Conservation (phyloP, 2,113 vertebrate genomes). For the Xiphophorus maculatus region DNA sequence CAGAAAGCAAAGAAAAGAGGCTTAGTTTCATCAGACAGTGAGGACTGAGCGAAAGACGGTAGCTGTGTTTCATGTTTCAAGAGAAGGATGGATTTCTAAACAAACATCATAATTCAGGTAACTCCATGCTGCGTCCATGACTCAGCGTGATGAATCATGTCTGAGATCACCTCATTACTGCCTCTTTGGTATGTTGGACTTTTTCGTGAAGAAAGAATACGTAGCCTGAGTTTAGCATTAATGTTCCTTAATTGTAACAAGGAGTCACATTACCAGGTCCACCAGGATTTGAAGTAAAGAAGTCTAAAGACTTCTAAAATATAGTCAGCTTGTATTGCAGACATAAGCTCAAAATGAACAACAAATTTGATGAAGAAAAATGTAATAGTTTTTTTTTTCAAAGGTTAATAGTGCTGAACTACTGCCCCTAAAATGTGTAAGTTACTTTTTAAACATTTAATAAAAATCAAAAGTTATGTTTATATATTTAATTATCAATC, state of each 20-base stretch:
- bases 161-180: constrained; percentile 60
- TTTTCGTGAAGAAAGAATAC: constrained; percentile 41
- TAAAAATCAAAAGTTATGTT: neutral
- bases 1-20: constrained; percentile 72
- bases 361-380: neutral
- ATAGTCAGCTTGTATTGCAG: neutral
- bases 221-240: constrained; percentile 44
- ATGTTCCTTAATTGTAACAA: constrained; percentile 9
- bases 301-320: neutral
- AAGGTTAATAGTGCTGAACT: neutral
- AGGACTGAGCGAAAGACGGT: constrained; percentile 44
- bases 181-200: constrained; percentile 9
- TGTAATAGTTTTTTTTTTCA: neutral
- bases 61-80: constrained; percentile 47
- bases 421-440: neutral
- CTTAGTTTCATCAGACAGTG: constrained; percentile 70
- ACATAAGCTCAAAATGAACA: neutral
- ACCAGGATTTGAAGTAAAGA: neutral
- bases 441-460: neutral
- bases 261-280: constrained; percentile 18
- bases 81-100: constrained; percentile 39
- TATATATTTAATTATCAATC: too few species aligned
- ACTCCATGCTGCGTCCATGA: constrained; percentile 32
- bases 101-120: constrained; percentile 46
- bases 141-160: constrained; percentile 67